Percentiles rank a stretch among this genome's conserved stretches.
Evolutionary conservation across 2,797 vertebrate species (phyloP).

Genomic region (Oreochromis grahami): DNA sequence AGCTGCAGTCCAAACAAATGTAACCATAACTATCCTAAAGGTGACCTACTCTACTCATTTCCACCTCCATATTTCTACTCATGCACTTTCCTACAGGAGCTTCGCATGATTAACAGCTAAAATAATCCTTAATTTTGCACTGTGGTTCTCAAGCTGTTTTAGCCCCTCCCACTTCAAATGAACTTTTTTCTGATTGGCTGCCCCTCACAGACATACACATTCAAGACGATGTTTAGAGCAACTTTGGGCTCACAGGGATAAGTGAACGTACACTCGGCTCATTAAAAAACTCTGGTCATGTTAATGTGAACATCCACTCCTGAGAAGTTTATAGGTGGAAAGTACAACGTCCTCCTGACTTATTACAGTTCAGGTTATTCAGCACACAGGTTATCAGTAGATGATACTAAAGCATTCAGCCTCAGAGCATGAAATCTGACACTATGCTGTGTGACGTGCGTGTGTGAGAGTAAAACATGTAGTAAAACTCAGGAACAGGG

Average conservation of each 20-base stretch:
- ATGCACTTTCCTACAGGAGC: not conserved
- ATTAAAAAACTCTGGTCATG: not conserved
- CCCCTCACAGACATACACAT: not conserved
- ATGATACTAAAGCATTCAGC: not conserved
- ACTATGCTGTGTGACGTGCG: not conserved
- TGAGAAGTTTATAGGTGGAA: not conserved
- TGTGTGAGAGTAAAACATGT: not conserved
- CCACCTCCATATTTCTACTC: not conserved
- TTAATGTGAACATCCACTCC: not conserved
- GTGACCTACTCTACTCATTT: rapidly evolving
- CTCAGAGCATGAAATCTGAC: not conserved
- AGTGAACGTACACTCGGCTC: not conserved
- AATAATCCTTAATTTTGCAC: not conserved
- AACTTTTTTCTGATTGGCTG: not conserved
- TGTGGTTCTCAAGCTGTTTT: not conserved
- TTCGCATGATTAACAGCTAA: not conserved
- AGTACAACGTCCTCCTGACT: not conserved
- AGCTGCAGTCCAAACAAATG: not conserved
- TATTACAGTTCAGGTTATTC: not conserved
- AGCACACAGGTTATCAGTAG: not conserved
- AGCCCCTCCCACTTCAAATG: not conserved
- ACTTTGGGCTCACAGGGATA: not conserved
- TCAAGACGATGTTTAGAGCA: not conserved
- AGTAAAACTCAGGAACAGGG: not conserved
- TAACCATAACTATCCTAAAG: not conserved